Evolutionary conservation across 1,140 invertebrate genomes (phyloP), one percentile per base, ranked within the genome.

Genomic region (Drosophila truncata): DNA sequence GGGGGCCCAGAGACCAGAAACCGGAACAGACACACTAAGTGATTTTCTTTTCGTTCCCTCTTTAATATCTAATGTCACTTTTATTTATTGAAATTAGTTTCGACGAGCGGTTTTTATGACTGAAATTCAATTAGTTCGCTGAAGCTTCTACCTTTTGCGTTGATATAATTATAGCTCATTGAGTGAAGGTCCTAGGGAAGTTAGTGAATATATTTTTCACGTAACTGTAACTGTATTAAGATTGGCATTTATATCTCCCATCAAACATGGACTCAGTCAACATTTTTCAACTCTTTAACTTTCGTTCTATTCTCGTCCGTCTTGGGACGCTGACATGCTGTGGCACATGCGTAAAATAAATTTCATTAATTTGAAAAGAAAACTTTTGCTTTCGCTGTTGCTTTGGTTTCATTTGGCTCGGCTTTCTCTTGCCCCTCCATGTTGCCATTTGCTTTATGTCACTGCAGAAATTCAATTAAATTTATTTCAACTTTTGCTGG

Each of bases 381-480:
- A 85, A 81, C 55, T 85, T 78, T 72, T 61, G 54, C 65, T 60
- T 65, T 63, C 44, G 20, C 63, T 63, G 44, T 25, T 70, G 49
- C 57, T 57, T 44, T 64, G 57, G 25, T 63, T 57, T 70, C 64
- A 52, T 65, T 37, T 20, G 27, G 54, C 52, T 71, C 11, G 18
- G 18, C 35, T 49, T 33, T 20, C 42, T 18, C 49, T 50, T 47
- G 55, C 25, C 52, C 54, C 11, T 31, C 42, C 57, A 50, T 49
- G 54, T 75, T 67, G 60, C 37, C 57, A 63, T 64, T 65, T 73
- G 52, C 37, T 62, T 69, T 59, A 37, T 64, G 82, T 86, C 78
- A 79, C 78, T 86, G 82, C 65, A 82, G 78, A 86, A 86, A 82
- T 86, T 86, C 79, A 86, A 86, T 82, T 86, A 86, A 86, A 86